Conservation (phyloP, 2,888 invertebrate species). For the Synergus japonicus region DNA sequence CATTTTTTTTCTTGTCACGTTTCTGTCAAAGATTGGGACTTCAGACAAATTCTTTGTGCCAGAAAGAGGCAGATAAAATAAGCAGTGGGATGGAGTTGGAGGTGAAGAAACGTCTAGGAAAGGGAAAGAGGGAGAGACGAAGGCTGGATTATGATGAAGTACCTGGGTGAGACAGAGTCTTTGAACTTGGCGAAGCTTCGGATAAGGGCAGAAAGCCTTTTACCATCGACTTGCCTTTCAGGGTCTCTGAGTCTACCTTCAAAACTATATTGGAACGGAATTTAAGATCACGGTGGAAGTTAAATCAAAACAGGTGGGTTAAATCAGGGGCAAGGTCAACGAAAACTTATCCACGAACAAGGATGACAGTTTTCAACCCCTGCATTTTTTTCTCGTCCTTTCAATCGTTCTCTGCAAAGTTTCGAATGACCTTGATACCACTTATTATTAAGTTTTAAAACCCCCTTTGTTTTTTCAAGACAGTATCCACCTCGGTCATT, state of each 20-base stretch:
- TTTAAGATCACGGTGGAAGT: constrained; percentile 14
- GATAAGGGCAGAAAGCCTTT: constrained; percentile 25
- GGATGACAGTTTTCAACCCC: constrained; percentile 48
- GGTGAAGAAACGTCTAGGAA: background rate
- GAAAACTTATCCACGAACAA: constrained; percentile 42
- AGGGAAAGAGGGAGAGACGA: constrained; percentile 39
- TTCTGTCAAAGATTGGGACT: no score
- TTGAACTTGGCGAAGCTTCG: constrained; percentile 54
- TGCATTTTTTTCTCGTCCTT: background rate
- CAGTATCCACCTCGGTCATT: background rate
- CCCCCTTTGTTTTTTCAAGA: background rate
- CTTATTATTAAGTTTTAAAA: constrained; percentile 12
- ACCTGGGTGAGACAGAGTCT: constrained; percentile 48
- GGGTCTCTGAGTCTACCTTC: background rate
- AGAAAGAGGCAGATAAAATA: background rate
- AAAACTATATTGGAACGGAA: constrained; percentile 14
- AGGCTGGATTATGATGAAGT: constrained; percentile 54
- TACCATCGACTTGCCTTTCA: constrained; percentile 25
- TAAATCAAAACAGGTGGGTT: constrained; percentile 6
- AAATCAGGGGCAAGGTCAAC: constrained; percentile 29
- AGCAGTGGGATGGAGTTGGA: background rate
- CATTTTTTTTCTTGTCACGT: no score
- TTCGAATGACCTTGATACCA: background rate
- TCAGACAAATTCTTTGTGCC: background rate
- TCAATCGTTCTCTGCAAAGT: constrained; percentile 2